Conservation (phyloP, 2,888 invertebrate species). For the Oscheius myriophilus region DNA sequence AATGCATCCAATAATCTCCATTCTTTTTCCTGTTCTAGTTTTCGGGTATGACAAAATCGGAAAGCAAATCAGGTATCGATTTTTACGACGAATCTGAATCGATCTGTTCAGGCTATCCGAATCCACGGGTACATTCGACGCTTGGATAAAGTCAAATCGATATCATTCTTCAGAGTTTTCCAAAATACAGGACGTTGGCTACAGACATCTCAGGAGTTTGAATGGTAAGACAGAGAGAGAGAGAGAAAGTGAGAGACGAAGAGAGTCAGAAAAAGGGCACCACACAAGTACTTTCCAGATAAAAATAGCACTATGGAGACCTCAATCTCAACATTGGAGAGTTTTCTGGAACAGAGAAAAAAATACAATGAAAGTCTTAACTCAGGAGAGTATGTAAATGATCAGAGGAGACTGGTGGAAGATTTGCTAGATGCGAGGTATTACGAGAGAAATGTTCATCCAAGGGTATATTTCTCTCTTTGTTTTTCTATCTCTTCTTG, state of each 20-base stretch:
- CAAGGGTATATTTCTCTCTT: conserved; percentile 33
- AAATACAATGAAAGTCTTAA: conserved; percentile 37
- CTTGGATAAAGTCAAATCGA: conserved; percentile 40
- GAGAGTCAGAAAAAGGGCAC: neutral
- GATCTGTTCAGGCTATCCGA: conserved; percentile 26
- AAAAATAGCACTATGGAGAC: too few species aligned
- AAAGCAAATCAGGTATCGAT: conserved; percentile 21
- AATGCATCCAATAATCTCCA: conserved; percentile 5
- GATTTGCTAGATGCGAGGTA: conserved; percentile 63
- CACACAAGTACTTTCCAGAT: neutral
- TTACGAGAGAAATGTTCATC: conserved; percentile 68
- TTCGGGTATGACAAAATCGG: conserved; percentile 24
- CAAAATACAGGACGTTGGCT: conserved; percentile 32
- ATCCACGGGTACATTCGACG: conserved; percentile 25
- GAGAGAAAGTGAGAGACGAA: too few species aligned
- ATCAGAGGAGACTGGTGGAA: conserved; percentile 61
- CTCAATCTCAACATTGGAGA: conserved; percentile 35
- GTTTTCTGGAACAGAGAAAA: conserved; percentile 37
- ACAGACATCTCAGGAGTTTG: conserved; percentile 41
- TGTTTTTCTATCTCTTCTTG: neutral
- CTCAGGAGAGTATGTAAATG: conserved; percentile 40
- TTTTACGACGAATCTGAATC: too few species aligned
- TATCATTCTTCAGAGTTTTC: conserved; percentile 34
- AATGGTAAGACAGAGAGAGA: too few species aligned
- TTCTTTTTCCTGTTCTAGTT: neutral